Base-by-base conservation (phyloP, 1,140 invertebrate genomes). In the Drosophila prosaltans region DNA sequence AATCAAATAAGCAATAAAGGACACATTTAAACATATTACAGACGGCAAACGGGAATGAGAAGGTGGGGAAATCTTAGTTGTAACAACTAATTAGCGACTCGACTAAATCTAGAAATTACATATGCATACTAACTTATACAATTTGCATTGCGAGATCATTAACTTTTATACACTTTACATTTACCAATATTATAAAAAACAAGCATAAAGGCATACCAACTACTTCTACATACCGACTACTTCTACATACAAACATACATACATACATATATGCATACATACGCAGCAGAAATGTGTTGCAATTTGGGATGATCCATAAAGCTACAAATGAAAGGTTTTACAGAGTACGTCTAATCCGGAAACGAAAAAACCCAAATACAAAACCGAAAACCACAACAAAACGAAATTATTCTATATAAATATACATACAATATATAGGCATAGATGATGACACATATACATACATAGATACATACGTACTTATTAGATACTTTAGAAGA, bases 161-260 rank as follows among this genome's bases (percentile, higher is more conserved):
- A 88, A 88, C 83, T 88, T 88, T 88, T 88, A 88, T 88, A 88
- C 83, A 88, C 83, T 88, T 88, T 88, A 88, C 83, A 88, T 83
- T 88, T 88, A 83, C 83, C 88, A 82, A 86, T 65, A 71, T 57
- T 57, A 65, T 65, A 74, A 6, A 30, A 5, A 4, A 36, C 6
- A 36, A 36, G 28, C 28, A 30, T 30, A 30, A 16, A 16, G 16
- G 28, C 28, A 36, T 36, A 36, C 32, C 32, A 36, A 36, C 6
- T 36, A 36, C 32, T 36, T 36, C 32, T 36, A 36, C 32, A 36
- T 36, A 36, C 32, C 28, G 4, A 30, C 28, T 30, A 30, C 28
- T 30, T 30, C 28, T 39, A 64, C 43, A 60, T 28, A 36, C 6
- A 61, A 21, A 36, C 40, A 54, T 32, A 43, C 59, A 65, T n/a